These are phyloP conservation scores for Hydrocynus forskahlii DNA, from an alignment of 2,797 vertebrate genomes.

Conservation along the genomic window DNA sequence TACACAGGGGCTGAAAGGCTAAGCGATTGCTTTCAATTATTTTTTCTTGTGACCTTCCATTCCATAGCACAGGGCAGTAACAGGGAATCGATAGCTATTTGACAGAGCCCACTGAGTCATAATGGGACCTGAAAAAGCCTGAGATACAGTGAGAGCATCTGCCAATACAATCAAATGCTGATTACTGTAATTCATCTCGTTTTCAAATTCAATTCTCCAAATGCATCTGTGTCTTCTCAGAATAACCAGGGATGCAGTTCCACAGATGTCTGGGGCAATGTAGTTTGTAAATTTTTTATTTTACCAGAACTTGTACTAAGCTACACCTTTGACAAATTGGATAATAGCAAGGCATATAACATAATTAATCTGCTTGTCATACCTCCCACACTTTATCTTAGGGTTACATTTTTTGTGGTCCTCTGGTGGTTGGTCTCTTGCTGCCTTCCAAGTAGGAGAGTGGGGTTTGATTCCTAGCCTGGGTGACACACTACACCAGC, in stretches of 20 bases:
- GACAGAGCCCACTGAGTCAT: slow-evolving; percentile 24
- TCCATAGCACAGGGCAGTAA: slow-evolving; percentile 13
- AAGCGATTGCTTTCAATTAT: slow-evolving; percentile 44
- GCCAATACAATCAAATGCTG: slow-evolving; percentile 41
- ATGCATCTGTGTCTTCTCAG: slow-evolving; percentile 22
- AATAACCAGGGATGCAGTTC: slow-evolving; percentile 29
- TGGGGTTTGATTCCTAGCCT: too few relatives aligned
- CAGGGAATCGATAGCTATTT: slow-evolving; percentile 45
- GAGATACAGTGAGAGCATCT: slow-evolving; percentile 37
- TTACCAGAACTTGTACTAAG: not conserved
- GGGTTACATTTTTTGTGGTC: not conserved
- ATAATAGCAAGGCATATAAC: slow-evolving; percentile 11
- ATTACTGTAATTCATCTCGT: slow-evolving; percentile 52
- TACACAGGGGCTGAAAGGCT: slow-evolving; percentile 31
- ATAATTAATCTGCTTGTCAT: slow-evolving; percentile 39
- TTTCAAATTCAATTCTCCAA: slow-evolving; percentile 48
- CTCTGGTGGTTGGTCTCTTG: too few relatives aligned
- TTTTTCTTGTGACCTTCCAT: slow-evolving; percentile 47
- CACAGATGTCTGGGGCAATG: slow-evolving; percentile 6
- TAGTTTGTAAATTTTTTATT: slow-evolving; percentile 1
- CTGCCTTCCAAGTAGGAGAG: too few relatives aligned
- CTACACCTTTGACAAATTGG: not conserved
- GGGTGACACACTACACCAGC: too few relatives aligned
- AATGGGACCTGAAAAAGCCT: slow-evolving; percentile 34
- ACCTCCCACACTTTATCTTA: slow-evolving; percentile 26